A percentile compares a stretch with the other conserved stretches of the same genome.
phyloP scores from a whole-genome alignment of 2,888 invertebrate genomes.

The Pterobdella sp. region DNA sequence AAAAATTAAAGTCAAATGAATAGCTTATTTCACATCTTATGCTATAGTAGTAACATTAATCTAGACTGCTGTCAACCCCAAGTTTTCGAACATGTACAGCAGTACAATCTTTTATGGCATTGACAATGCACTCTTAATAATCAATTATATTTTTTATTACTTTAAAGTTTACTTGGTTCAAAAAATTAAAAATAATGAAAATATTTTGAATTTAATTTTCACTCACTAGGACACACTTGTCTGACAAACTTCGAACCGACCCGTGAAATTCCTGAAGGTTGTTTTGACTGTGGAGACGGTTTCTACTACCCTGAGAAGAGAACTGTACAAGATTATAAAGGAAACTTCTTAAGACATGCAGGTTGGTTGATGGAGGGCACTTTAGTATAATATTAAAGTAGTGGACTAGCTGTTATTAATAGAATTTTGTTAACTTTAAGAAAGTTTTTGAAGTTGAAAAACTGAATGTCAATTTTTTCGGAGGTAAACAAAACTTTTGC shows the following conservation, averaged over 20 bases:
- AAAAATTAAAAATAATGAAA: too few species aligned
- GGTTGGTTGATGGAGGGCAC: conserved; percentile 39
- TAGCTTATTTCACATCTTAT: too few species aligned
- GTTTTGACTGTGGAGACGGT: conserved; percentile 68
- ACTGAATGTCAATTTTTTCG: too few species aligned
- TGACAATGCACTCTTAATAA: background rate
- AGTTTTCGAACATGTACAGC: too few species aligned
- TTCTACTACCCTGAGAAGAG: conserved; percentile 54
- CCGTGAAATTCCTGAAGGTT: conserved; percentile 58
- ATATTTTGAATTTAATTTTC: background rate
- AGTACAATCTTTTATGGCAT: background rate
- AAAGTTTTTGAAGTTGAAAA: background rate
- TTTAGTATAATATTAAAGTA: too few species aligned
- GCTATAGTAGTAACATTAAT: too few species aligned
- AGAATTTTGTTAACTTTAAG: background rate
- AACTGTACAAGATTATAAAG: conserved; percentile 49
- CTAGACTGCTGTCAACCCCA: too few species aligned
- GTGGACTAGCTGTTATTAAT: conserved; percentile 3
- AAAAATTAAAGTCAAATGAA: too few species aligned
- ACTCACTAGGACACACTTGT: conserved; percentile 52
- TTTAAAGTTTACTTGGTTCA: background rate
- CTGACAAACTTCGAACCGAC: conserved; percentile 59
- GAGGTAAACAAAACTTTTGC: too few species aligned
- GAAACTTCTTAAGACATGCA: conserved; percentile 51
- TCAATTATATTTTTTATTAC: too few species aligned